Conservation (phyloP, 2,113 vertebrate genomes). For the Notothenia coriiceps region DNA sequence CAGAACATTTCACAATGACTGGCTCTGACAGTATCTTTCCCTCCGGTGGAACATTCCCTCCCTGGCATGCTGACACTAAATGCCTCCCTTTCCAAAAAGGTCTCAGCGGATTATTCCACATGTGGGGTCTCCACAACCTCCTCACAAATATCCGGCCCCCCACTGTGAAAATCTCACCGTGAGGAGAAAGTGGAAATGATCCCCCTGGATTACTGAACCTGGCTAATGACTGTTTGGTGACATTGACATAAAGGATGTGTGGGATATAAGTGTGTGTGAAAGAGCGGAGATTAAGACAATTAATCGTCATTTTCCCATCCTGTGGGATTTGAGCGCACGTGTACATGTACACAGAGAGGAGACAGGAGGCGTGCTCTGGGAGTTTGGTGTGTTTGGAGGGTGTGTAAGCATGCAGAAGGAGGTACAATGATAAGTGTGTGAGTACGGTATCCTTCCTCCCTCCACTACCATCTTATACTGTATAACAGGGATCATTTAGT, state of each 20-base stretch:
- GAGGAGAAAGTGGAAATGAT: constrained; percentile 41
- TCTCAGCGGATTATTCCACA: constrained; percentile 58
- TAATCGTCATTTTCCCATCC: constrained; percentile 48
- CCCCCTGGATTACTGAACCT: constrained; percentile 34
- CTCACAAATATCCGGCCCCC: constrained; percentile 51
- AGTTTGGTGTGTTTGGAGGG: neutral
- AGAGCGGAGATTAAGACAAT: constrained; percentile 29
- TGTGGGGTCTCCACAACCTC: constrained; percentile 66
- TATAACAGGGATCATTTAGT: constrained; percentile 51
- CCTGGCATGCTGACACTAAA: constrained; percentile 45
- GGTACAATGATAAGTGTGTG: neutral
- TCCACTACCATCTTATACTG: neutral
- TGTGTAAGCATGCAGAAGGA: neutral
- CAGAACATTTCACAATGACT: neutral
- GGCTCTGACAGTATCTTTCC: neutral
- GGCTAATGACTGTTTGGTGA: constrained; percentile 80
- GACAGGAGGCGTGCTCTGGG: neutral
- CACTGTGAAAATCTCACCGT: constrained; percentile 56
- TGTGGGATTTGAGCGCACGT: constrained; percentile 13
- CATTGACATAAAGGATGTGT: constrained; percentile 46
- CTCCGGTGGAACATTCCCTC: constrained; percentile 42
- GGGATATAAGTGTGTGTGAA: constrained; percentile 59
- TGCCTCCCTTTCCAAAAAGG: constrained; percentile 22
- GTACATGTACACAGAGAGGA: constrained; percentile 44
- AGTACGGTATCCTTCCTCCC: neutral